phyloP scores from a whole-genome alignment of 1,140 invertebrate species.

The Atta texana region DNA sequence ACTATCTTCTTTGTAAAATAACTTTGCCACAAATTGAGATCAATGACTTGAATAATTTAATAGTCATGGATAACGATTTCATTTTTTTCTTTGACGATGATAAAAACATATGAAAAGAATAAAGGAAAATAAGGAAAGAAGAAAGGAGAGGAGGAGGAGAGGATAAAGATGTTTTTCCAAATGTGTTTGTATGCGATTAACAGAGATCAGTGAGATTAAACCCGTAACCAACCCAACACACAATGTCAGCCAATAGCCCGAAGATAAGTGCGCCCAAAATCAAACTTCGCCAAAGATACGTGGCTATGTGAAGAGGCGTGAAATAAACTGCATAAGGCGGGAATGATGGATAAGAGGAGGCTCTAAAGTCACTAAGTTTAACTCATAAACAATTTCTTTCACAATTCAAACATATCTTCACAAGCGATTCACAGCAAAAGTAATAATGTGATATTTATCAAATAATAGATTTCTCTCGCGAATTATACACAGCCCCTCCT shows the following conservation, averaged over 20 bases:
- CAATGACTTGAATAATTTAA: slow-evolving; percentile 7
- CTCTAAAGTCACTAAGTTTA: slow-evolving; percentile 3
- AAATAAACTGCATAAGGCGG: slow-evolving; percentile 41
- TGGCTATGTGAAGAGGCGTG: slow-evolving; percentile 69
- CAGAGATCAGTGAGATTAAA: slow-evolving; percentile 77
- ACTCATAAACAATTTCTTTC: background rate
- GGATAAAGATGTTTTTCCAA: background rate
- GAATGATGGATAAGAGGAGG: slow-evolving; percentile 46
- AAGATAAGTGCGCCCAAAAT: slow-evolving; percentile 80
- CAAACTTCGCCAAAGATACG: slow-evolving; percentile 72
- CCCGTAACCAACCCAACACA: slow-evolving; percentile 86
- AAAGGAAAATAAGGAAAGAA: background rate
- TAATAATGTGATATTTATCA: background rate
- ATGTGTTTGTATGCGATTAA: slow-evolving; percentile 56
- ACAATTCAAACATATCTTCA: background rate
- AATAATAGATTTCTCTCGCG: background rate
- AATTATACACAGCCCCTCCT: slow-evolving; percentile 22
- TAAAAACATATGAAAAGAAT: slow-evolving; percentile 40
- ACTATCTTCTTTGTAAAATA: background rate
- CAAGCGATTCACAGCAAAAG: background rate
- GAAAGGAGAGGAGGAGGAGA: no score
- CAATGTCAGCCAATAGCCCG: slow-evolving; percentile 84
- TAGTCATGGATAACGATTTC: background rate
- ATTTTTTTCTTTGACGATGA: slow-evolving; percentile 45
- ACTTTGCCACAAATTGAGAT: background rate